Evolutionary conservation across 2,888 invertebrate genomes (phyloP), one percentile per base, ranked within the genome.

Genomic region (Pherbina coryleti): DNA sequence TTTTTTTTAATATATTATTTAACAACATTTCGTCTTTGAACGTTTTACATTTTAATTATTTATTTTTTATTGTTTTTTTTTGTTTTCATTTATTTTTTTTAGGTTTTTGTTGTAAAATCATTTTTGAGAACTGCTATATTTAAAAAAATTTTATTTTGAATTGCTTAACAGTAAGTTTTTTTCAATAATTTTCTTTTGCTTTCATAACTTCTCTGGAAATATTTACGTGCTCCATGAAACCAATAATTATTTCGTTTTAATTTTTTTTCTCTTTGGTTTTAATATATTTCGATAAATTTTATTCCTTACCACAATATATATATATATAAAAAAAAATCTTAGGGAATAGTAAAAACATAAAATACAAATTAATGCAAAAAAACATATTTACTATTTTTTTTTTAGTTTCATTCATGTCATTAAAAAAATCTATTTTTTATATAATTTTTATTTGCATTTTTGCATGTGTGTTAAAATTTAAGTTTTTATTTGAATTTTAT

Each of bases 221-320:
- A 88, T 86, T 88, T 90, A 89, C 89, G 89, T 89, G 89, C 89
- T 87, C 89, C 89, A 89, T 89, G 89, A 89, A 89, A 89, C 89
- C 89, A 90, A 90, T 89, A 89, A 89, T 84, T 85, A 79, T 79
- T 69, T 80, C 74, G 78, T 81, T 79, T 51, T 64, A 76, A 77
- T 79, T 70, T 74, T 74, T 44, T 75, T 51, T 71, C 77, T 55
- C 73, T 76, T 81, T 64, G 25, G n/a, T 19, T 60, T 37, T 55
- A 75, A 75, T 70, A 22, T 31, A 44, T 44, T 69, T 62, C 19
- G 11, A 51, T 62, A 25, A 53, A 70, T 19, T 60, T 69, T 14
- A 14, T 72, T 74, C 49, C 28, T 25, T 53, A 55, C 9, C 60
- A 72, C 9, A 72, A 72, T 44, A 70, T 67, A n/a, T n/a, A n/a